Evolutionary conservation across 2,797 vertebrate species (phyloP).

Genomic region (Esox masquinongy): DNA sequence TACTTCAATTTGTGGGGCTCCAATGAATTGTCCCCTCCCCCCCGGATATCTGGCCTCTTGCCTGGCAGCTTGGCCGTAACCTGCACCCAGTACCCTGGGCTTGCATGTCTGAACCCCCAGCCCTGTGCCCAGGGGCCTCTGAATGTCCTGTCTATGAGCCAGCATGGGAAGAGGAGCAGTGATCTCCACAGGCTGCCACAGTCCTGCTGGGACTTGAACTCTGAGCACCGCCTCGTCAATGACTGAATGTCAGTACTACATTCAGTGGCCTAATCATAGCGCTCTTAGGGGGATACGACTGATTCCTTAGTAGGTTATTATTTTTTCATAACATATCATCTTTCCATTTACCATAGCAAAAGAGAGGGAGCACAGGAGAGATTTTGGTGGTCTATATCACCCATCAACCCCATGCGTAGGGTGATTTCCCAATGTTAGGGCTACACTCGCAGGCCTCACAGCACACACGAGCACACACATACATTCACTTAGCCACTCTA

Average conservation of each 20-base stretch:
- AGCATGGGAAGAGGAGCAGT: background rate
- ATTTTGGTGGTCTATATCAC: conserved; percentile 10
- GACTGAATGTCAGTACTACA: too few species aligned
- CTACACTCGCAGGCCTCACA: background rate
- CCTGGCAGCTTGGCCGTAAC: background rate
- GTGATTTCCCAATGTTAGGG: conserved; percentile 9
- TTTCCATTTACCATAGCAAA: background rate
- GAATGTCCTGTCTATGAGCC: background rate
- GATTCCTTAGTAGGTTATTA: background rate
- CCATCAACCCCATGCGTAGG: conserved; percentile 17
- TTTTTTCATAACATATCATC: background rate
- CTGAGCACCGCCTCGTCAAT: too few species aligned
- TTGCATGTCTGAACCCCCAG: background rate
- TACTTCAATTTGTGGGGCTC: conserved; percentile 77
- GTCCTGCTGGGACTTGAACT: background rate
- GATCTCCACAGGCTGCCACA: background rate
- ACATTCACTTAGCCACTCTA: background rate
- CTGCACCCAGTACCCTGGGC: background rate
- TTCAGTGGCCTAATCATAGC: too few species aligned
- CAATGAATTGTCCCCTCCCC: conserved; percentile 66
- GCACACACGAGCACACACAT: background rate
- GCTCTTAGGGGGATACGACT: background rate
- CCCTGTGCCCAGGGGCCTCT: background rate
- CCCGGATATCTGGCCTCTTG: conserved; percentile 12
- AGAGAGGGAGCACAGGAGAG: conserved; percentile 4